Percentiles rank a stretch among this genome's conserved stretches.
Conservation (phyloP, 92 coral and sea anemone species). For the Parazoanthus atlanticus region DNA sequence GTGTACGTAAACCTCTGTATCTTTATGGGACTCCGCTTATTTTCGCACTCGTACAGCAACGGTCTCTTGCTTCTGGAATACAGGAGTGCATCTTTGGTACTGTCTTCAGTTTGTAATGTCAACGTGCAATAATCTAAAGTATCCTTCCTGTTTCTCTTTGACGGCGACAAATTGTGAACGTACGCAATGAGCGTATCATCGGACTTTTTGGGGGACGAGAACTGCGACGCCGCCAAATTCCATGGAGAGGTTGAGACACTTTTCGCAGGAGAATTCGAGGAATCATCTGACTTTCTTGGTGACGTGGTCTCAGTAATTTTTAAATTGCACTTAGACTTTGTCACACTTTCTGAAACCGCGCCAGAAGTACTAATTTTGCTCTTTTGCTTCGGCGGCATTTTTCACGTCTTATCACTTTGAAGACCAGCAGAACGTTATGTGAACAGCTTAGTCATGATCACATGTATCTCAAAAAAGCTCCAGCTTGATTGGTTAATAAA, state of each 20-base stretch:
- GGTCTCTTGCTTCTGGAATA: constrained; percentile 49
- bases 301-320: constrained; percentile 19
- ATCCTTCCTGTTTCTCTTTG: constrained; percentile 36
- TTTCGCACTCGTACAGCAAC: constrained; percentile 50
- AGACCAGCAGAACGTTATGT: constrained; percentile 9
- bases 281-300: constrained; percentile 31
- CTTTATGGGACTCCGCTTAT: constrained; percentile 46
- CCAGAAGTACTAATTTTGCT: constrained; percentile 3
- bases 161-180: constrained; percentile 56
- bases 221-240: constrained; percentile 33
- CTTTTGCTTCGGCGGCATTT: constrained; percentile 34
- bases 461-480: constrained; percentile 32
- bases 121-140: constrained; percentile 62
- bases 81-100: constrained; percentile 43
- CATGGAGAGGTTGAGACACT: constrained; percentile 37
- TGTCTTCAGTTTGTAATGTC: constrained; percentile 53
- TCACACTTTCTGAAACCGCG: constrained; percentile 15
- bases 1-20: constrained; percentile 49
- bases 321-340: constrained; percentile 21
- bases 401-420: constrained; percentile 23
- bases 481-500: constrained; percentile 27
- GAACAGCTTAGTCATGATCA: constrained; percentile 30
- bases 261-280: constrained; percentile 31
- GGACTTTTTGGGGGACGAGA: constrained; percentile 34
- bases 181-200: constrained; percentile 50